Conservation (phyloP, 2,888 invertebrate genomes). For the Pyrocoelia pectoralis region DNA sequence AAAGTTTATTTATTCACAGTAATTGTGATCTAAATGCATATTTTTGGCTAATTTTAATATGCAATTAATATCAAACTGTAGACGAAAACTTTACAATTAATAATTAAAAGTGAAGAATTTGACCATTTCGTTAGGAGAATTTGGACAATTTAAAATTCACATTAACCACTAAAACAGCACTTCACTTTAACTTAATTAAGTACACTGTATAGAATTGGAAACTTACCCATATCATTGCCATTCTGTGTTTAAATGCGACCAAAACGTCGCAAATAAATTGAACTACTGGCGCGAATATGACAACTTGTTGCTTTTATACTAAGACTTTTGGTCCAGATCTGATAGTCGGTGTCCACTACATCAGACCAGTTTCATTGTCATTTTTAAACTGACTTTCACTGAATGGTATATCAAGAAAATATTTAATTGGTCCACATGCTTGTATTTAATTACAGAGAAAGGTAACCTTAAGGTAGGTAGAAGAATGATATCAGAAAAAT, state of each 20-base stretch:
- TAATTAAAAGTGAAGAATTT: no score
- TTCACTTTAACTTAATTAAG: conserved; percentile 18
- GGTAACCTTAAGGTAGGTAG: conserved; percentile 30
- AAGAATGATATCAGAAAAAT: conserved; percentile 18
- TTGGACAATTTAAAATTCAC: neutral
- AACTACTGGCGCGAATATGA: conserved; percentile 42
- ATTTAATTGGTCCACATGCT: conserved; percentile 28
- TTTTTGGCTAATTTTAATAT: no score
- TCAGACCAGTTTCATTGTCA: conserved; percentile 43
- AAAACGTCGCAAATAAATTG: conserved; percentile 42
- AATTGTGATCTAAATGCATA: no score
- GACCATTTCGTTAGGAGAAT: no score
- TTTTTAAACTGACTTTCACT: conserved; percentile 43
- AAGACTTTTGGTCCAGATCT: conserved; percentile 48
- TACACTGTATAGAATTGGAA: conserved; percentile 2
- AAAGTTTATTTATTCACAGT: no score
- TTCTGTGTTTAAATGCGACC: conserved; percentile 37
- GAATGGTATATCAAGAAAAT: conserved; percentile 9
- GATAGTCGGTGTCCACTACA: conserved; percentile 46
- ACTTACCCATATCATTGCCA: conserved; percentile 44
- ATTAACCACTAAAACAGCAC: conserved; percentile 20
- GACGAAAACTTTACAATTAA: no score
- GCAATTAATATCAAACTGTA: no score
- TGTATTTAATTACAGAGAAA: conserved; percentile 31
- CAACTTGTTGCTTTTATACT: conserved; percentile 45